Base-by-base conservation (phyloP, 2,113 vertebrate genomes). In the Lanius ludovicianus region DNA sequence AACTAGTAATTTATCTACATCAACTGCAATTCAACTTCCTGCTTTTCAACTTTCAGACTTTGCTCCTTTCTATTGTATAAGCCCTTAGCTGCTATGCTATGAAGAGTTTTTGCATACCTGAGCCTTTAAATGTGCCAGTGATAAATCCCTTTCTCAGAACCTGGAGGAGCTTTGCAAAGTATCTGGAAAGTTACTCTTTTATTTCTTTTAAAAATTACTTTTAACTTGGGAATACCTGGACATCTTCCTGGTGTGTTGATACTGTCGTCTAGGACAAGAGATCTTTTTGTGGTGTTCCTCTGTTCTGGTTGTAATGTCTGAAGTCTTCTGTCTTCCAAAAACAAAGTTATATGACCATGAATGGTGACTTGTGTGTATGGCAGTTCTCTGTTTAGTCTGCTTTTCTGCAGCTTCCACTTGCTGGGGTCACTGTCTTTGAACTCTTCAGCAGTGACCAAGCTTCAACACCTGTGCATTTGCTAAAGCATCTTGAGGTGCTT, bases 71-170 rank as follows among this genome's bases (percentile, higher is more conserved):
- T 74, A 1, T 7, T 33, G 4, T 17, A 1, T 10, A 53, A 78
- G 10, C 7, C 14, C 21, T 35, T 7, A 44, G 11, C 55, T 69
- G 24, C 15, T 39, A 1, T 41, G 14, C 3, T 37, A 0, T 37
- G 53, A 42, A 8, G 16, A 21, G 4, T 49, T 31, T 71, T 31
- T 31, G 17, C 13, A 14, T 6, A 55, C 7, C 11, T 46, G 47
- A n/a, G 39, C 33, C 19, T 49, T 75, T 35, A n/a, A 18, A 59
- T 44, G 46, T 62, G 50, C 52, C 25, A 37, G 2, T 7, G 31
- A 7, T n/a, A 27, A 4, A 12, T 76, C 39, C 10, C 27, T 56
- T 60, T 64, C 15, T 57, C 13, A 30, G 30, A 50, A 69, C 9
- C 17, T n/a, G 9, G 5, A 53, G 9, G 28, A 57, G 28, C 65